Percentiles rank a stretch among this genome's conserved stretches.
These are phyloP conservation scores for Macrobrachium nipponense DNA, from an alignment of 1,140 invertebrate genomes.

Conservation along the genomic window DNA sequence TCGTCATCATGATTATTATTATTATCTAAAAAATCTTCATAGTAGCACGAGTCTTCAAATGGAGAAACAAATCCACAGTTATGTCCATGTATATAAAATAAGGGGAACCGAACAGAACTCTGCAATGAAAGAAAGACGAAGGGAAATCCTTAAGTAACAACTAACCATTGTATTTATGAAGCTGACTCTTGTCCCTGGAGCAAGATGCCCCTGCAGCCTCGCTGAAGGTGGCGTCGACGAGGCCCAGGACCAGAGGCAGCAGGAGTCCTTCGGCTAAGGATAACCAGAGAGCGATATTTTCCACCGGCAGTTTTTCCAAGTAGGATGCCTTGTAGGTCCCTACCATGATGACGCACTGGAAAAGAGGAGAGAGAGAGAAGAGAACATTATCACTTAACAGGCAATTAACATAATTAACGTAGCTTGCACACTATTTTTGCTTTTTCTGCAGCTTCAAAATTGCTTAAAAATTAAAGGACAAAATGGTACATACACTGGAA, in stretches of 20 bases:
- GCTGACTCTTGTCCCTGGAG: constrained; percentile 42
- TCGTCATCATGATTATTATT: too few relatives aligned
- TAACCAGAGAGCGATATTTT: constrained; percentile 68
- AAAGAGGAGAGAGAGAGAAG: constrained; percentile 9
- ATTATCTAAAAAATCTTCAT: too few relatives aligned
- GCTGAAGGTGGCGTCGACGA: constrained; percentile 71
- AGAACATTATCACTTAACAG: background rate
- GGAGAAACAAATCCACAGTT: too few relatives aligned
- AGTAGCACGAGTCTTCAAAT: too few relatives aligned
- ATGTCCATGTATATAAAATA: too few relatives aligned
- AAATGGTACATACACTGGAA: too few relatives aligned
- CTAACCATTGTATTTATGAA: constrained; percentile 39
- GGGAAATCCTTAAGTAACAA: background rate
- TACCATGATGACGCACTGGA: constrained; percentile 65
- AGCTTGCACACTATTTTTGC: too few relatives aligned
- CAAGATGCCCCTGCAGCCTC: constrained; percentile 59
- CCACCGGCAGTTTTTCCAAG: constrained; percentile 67
- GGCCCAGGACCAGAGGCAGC: constrained; percentile 70
- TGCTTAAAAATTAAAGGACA: background rate
- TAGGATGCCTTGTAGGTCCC: constrained; percentile 69
- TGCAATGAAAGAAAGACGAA: background rate
- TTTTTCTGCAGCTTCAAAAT: background rate
- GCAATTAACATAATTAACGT: background rate
- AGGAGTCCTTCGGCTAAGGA: constrained; percentile 70
- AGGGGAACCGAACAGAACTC: too few relatives aligned